A percentile compares a stretch with the other conserved stretches of the same genome.
Conservation (phyloP, 1,140 invertebrate genomes). For the Homarus americanus region DNA sequence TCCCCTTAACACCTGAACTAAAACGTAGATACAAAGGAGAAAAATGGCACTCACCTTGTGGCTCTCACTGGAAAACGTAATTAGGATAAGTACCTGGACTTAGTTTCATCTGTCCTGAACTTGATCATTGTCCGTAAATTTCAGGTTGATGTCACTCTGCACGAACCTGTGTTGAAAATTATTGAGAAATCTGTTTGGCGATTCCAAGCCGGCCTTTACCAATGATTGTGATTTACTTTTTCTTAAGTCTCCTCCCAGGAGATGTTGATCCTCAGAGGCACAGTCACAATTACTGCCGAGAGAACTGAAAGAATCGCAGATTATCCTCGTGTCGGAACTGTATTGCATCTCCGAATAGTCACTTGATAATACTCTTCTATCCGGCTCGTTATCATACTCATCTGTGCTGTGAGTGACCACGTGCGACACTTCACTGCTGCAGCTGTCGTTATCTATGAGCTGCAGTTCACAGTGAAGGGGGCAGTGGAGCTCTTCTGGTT, state of each 20-base stretch:
- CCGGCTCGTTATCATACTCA: background rate
- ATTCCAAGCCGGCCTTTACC: background rate
- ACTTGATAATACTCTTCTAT: background rate
- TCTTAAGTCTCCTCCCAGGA: background rate
- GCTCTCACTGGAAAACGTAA: too few species aligned
- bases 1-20: too few species aligned
- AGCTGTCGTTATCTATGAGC: background rate
- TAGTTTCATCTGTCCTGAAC: background rate
- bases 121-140: background rate
- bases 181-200: background rate
- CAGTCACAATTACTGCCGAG: background rate
- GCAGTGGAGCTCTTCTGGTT: background rate
- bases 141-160: background rate
- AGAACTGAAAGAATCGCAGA: background rate
- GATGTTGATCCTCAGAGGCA: background rate
- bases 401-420: background rate
- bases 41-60: too few species aligned
- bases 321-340: background rate
- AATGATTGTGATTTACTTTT: background rate
- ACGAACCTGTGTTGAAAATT: background rate
- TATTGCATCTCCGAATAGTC: background rate
- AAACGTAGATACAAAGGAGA: too few species aligned
- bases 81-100: background rate
- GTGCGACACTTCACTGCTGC: background rate
- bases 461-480: background rate